These are phyloP conservation scores for Myioborus miniatus DNA, from an alignment of 2,797 vertebrate species.

Conservation along the genomic window DNA sequence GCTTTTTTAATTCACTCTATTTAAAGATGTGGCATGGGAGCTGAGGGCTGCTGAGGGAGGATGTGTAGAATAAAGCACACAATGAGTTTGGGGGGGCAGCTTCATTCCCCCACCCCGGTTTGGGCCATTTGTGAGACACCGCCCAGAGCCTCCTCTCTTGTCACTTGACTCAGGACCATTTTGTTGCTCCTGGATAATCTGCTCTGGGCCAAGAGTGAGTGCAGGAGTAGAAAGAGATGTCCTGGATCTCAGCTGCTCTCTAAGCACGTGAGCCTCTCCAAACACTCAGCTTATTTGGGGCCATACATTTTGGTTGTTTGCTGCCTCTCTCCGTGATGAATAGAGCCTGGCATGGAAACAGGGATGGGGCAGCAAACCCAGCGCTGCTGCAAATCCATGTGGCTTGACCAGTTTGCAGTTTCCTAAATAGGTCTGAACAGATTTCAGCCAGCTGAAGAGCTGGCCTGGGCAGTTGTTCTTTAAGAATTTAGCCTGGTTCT, in stretches of 20 bases:
- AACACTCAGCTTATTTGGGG: background rate
- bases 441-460: background rate
- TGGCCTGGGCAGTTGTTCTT: background rate
- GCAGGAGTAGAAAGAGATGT: background rate
- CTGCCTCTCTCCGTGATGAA: background rate
- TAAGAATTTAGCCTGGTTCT: background rate
- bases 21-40: background rate
- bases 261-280: background rate
- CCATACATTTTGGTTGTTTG: background rate
- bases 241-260: background rate
- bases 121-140: background rate
- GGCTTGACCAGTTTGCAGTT: background rate
- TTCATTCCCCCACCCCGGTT: rapidly evolving
- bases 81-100: background rate
- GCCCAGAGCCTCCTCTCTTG: background rate
- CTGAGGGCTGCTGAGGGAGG: background rate
- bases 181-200: background rate
- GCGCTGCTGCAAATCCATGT: background rate
- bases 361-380: background rate
- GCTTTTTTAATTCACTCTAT: background rate
- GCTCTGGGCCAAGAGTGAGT: background rate
- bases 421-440: background rate
- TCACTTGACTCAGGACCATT: background rate
- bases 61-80: background rate
- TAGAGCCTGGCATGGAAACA: background rate